These are phyloP conservation scores for Muscina levida DNA, from an alignment of 2,888 invertebrate genomes.

Conservation along the genomic window DNA sequence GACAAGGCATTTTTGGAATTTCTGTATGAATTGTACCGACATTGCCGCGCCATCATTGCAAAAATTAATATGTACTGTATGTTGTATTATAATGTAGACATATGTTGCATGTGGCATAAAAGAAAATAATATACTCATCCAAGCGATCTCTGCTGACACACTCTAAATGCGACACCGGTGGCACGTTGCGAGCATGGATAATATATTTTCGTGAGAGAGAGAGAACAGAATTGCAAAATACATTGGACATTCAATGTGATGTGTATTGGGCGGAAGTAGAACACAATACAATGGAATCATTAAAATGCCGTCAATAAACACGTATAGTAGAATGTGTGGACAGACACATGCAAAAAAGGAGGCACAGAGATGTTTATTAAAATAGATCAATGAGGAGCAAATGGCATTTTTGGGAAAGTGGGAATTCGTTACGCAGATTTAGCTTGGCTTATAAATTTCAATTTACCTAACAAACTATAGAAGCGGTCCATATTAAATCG, in stretches of 20 bases:
- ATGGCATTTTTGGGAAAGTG: no score
- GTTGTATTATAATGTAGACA: slow-evolving; percentile 45
- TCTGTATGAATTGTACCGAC: not conserved
- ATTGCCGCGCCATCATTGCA: slow-evolving; percentile 11
- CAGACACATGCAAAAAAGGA: not conserved
- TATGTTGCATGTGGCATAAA: slow-evolving; percentile 35
- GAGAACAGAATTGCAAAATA: not conserved
- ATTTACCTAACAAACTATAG: no score
- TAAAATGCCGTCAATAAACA: not conserved
- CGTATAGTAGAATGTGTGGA: not conserved
- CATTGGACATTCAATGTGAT: not conserved
- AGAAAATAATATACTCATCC: slow-evolving; percentile 38
- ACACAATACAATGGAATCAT: slow-evolving; percentile 21
- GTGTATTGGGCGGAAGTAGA: not conserved
- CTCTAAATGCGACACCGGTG: not conserved
- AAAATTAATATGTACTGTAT: slow-evolving; percentile 34
- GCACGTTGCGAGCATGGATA: not conserved
- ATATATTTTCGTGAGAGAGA: not conserved
- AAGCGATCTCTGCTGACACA: not conserved
- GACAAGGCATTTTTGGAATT: not conserved
- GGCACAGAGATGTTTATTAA: not conserved
- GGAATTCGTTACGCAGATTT: no score
- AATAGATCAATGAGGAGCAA: no score
- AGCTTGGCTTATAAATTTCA: no score
- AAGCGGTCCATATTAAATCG: no score